Evolutionary conservation across 92 coral and sea anemone genomes (phyloP), one percentile per base, ranked within the genome.

Genomic region (Phenganax subtilis): DNA sequence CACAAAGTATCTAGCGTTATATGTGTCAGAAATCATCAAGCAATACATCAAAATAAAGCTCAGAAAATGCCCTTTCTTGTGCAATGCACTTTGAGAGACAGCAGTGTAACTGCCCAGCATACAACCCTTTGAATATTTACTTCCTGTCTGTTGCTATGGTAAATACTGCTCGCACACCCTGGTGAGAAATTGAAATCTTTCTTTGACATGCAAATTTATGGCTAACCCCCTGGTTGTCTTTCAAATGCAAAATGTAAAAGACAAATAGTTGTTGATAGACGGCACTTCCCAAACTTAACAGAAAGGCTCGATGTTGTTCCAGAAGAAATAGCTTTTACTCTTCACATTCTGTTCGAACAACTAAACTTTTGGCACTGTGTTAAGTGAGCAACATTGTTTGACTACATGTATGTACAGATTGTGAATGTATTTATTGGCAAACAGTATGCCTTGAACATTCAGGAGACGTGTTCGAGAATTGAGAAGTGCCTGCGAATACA

Each of bases 341-440:
- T 62, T 16, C 68, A 62, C 31, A 62, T 62, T 15, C 28, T 1
- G 28, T 8, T 37, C 17, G 25, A 56, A 20, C 25, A 20, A 20
- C 25, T 20, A 20, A 20, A 20, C 25, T 20, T 20, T 20, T 20
- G 25, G 25, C 25, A 20, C 25, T 20, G 25, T 20, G 25, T 20
- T 20, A 20, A 20, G 25, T 20, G 25, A 20, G 25, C 66, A 27
- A 56, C 54, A 28, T 75, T 56, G 65, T 6, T 15, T 59, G 80
- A 75, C 80, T 54, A 29, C 66, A 56, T 14, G 51, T 75, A 56
- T 27, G 80, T 75, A 55, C 64, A 75, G 57, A 75, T 75, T 9
- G 20, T 58, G 71, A 77, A 77, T 56, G 55, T 15, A 20, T 20
- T 20, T 20, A 20, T 20, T 20, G 25, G 25, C 25, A 20, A 20